Evolutionary conservation across 2,113 vertebrate species (phyloP).

Genomic region (Martes martes): DNA sequence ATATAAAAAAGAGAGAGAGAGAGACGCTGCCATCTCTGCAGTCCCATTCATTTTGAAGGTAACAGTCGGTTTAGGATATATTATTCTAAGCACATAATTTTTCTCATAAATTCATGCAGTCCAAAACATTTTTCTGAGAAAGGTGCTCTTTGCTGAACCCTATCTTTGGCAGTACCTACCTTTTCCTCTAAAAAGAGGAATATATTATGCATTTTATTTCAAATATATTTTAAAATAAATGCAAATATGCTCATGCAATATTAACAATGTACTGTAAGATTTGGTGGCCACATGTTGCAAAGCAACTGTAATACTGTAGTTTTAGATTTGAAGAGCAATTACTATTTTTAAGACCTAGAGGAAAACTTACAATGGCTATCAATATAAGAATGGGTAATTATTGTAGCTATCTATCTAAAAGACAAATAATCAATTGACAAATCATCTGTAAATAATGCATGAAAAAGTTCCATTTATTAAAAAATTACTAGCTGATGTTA

Average conservation of each 20-base stretch:
- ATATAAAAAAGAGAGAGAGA: not conserved
- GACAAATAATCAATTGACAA: slow-evolving; percentile 35
- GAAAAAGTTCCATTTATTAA: slow-evolving; percentile 35
- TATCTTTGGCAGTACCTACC: not conserved
- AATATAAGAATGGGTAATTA: slow-evolving; percentile 16
- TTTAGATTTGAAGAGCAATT: not conserved
- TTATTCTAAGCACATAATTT: slow-evolving; percentile 23
- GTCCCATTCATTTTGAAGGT: not conserved
- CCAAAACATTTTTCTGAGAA: not conserved
- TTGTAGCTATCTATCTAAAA: slow-evolving; percentile 4
- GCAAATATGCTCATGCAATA: not conserved
- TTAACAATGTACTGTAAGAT: not conserved
- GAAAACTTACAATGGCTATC: not conserved
- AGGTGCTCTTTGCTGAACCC: not conserved
- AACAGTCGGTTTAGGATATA: not conserved
- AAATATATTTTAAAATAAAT: slow-evolving; percentile 19
- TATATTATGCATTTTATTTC: not conserved
- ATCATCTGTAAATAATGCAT: slow-evolving; percentile 35
- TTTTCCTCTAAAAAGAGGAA: not conserved
- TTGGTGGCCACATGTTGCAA: not conserved
- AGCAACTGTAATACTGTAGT: not conserved
- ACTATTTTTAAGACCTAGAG: not conserved
- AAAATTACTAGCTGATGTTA: not conserved
- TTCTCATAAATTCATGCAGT: not conserved
- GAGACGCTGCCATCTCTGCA: not conserved